Percentiles rank a stretch among this genome's conserved stretches.
Conservation (phyloP, 30 jellyfish, hydroid and myxozoan genomes). For the Chironex yamaguchii region DNA sequence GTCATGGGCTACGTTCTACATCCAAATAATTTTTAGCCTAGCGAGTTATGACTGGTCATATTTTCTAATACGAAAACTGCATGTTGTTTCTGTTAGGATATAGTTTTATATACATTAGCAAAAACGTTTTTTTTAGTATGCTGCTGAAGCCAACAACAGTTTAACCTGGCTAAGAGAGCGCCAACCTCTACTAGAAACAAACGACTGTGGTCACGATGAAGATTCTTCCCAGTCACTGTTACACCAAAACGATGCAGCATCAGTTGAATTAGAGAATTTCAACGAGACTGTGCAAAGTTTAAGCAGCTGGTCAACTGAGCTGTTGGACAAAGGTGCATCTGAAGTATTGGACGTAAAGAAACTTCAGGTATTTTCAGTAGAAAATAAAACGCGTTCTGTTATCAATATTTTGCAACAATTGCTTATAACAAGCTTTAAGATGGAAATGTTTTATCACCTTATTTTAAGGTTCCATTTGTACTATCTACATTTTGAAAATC, state of each 20-base stretch:
- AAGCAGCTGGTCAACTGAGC: background rate
- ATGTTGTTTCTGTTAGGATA: no score
- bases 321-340: background rate
- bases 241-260: slow-evolving; percentile 20
- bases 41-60: no score
- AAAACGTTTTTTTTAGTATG: slow-evolving; percentile 9
- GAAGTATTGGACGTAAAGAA: background rate
- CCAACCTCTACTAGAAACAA: slow-evolving; percentile 26
- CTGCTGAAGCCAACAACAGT: slow-evolving; percentile 52
- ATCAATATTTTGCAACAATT: no score
- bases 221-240: slow-evolving; percentile 21
- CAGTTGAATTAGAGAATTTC: slow-evolving; percentile 38
- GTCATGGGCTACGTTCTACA: no score
- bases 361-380: background rate
- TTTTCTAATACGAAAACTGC: no score
- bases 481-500: background rate
- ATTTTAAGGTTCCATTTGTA: no score
- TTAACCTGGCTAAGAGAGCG: slow-evolving; percentile 59
- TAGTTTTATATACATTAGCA: no score
- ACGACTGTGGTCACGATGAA: slow-evolving; percentile 69
- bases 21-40: no score
- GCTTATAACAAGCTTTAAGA: no score
- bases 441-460: no score
- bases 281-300: slow-evolving; percentile 1
- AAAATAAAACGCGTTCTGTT: no score